A percentile compares a stretch with the other conserved stretches of the same genome.
These are phyloP conservation scores for Ranitomeya imitator DNA, from an alignment of 2,113 vertebrate genomes.

Conservation along the genomic window DNA sequence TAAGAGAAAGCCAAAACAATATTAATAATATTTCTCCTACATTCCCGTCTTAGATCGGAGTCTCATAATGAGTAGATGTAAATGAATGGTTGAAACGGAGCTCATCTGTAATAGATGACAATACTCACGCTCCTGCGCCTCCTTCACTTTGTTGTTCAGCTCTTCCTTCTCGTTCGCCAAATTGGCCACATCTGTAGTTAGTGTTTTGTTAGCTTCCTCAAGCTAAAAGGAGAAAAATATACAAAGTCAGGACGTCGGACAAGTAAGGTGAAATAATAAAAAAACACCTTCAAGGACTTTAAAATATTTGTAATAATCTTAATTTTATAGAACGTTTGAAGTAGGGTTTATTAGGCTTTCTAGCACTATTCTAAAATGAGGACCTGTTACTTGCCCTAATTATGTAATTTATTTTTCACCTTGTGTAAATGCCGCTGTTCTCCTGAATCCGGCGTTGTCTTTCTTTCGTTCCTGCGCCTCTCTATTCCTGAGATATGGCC, in stretches of 20 bases:
- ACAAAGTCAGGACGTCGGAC: background rate
- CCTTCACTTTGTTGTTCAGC: conserved; percentile 93
- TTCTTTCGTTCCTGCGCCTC: too few species aligned
- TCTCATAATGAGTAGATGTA: background rate
- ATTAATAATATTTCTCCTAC: conserved; percentile 67
- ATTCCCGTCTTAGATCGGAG: conserved; percentile 69
- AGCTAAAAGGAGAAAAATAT: conserved; percentile 71
- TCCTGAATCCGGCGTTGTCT: too few species aligned
- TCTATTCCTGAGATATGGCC: too few species aligned
- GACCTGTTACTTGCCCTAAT: too few species aligned
- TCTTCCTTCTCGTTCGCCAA: conserved; percentile 97
- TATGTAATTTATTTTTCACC: too few species aligned
- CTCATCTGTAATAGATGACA: too few species aligned
- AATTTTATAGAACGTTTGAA: too few species aligned
- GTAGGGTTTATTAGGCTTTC: too few species aligned
- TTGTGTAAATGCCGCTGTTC: too few species aligned
- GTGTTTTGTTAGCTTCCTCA: conserved; percentile 94
- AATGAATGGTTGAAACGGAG: background rate
- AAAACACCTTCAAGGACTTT: background rate
- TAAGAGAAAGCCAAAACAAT: background rate
- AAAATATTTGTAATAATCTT: background rate
- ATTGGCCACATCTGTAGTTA: conserved; percentile 94
- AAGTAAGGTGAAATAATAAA: background rate
- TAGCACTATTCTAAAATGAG: too few species aligned
- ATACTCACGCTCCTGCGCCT: conserved; percentile 83